Conservation (phyloP, 2,888 invertebrate genomes). For the Eutolmus rufibarbis region DNA sequence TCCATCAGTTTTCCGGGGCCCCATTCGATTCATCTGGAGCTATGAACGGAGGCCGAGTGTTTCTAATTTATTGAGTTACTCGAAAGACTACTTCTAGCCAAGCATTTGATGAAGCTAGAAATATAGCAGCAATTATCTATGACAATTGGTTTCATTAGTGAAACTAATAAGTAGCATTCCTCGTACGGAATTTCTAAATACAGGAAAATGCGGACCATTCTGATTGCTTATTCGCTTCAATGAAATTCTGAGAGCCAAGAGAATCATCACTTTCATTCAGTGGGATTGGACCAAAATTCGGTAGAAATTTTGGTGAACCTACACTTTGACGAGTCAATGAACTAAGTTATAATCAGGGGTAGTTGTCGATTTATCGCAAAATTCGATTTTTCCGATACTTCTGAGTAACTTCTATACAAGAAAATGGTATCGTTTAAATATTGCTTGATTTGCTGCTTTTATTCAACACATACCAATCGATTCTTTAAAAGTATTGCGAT, state of each 20-base stretch:
- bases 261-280: not conserved
- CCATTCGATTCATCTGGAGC: not conserved
- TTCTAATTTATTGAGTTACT: slow-evolving; percentile 18
- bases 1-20: not conserved
- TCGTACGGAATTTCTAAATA: not conserved
- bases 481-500: too few species aligned
- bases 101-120: not conserved
- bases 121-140: slow-evolving; percentile 14
- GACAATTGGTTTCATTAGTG: slow-evolving; percentile 23
- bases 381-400: not conserved
- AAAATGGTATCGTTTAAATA: not conserved
- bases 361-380: not conserved
- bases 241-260: not conserved
- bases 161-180: slow-evolving; percentile 2
- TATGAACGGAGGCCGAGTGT: not conserved
- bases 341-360: not conserved
- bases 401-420: not conserved
- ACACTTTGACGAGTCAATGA: not conserved
- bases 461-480: not conserved
- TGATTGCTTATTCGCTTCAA: not conserved
- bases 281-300: not conserved
- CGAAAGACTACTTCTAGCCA: not conserved
- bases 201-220: not conserved
- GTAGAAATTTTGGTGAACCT: not conserved
- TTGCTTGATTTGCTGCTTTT: not conserved